Conservation (phyloP, 2,888 invertebrate genomes). For the Chloroclystis v-ata region DNA sequence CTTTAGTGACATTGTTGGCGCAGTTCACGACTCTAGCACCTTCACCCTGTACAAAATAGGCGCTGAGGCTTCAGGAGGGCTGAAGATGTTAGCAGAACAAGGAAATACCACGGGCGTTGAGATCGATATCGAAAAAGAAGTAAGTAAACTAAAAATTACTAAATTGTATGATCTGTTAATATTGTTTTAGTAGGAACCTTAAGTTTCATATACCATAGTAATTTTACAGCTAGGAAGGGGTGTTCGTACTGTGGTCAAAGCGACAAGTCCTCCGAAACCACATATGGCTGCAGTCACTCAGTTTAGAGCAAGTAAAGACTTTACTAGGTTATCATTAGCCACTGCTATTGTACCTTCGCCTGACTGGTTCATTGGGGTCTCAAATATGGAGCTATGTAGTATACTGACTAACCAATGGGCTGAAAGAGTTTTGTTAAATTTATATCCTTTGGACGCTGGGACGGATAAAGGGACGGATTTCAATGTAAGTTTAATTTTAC, state of each 20-base stretch:
- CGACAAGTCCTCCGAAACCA: slow-evolving; percentile 51
- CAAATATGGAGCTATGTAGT: slow-evolving; percentile 91
- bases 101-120: slow-evolving; percentile 67
- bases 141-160: slow-evolving; percentile 23
- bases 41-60: slow-evolving; percentile 53
- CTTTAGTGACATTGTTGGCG: slow-evolving; percentile 69
- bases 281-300: slow-evolving; percentile 50
- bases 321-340: slow-evolving; percentile 61
- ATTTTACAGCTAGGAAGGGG: slow-evolving; percentile 44
- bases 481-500: slow-evolving; percentile 82
- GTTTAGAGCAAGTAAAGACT: slow-evolving; percentile 54
- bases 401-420: slow-evolving; percentile 87
- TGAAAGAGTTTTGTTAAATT: slow-evolving; percentile 85
- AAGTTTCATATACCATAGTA: neutral
- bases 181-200: neutral
- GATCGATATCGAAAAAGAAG: slow-evolving; percentile 55
- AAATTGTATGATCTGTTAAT: no score
- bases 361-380: slow-evolving; percentile 98
- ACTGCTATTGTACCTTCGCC: slow-evolving; percentile 81
- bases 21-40: slow-evolving; percentile 55
- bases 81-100: slow-evolving; percentile 65
- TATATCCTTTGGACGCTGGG: slow-evolving; percentile 97
- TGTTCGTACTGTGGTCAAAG: slow-evolving; percentile 65
- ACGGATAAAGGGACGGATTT: slow-evolving; percentile 95
- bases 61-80: slow-evolving; percentile 51